Base-by-base conservation (phyloP, 2,113 vertebrate genomes). In the Strix aluco region DNA sequence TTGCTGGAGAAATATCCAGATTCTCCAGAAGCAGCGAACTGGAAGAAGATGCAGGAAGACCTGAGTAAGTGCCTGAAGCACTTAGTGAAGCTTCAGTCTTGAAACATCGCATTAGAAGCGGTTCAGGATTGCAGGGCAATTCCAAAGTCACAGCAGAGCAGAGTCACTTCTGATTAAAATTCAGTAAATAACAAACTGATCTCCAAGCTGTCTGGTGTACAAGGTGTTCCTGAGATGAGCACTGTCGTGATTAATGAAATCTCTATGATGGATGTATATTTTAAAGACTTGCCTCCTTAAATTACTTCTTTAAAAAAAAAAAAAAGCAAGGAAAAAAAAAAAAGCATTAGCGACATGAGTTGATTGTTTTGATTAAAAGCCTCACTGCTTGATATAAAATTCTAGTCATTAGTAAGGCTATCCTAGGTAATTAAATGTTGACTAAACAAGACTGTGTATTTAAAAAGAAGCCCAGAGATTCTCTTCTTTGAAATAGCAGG, bases 11-110 rank as follows among this genome's bases (percentile, higher is more conserved):
- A 99, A 92, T 99, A 99, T 47, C 99, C 99, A 3, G 98, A 99
- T 71, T 99, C 99, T 44, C 99, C 99, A 14, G 99, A 99, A 97
- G 98, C 98, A 27, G 98, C 98, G 67, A 98, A 94, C 72, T 99
- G 99, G 99, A 99, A 98, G 96, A 98, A 98, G 94, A 99, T 99
- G 97, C 98, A 99, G 83, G 98, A 99, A 21, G 99, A 99, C 52
- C 98, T 99, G 72, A 99, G 99, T 99, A 98, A 96, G 98, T 98
- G 82, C 89, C 95, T 55, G 59, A 44, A 44, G 59, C 77, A 15
- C 54, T 34, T 81, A 29, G 49, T 14, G 84, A 36, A 78, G 78
- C 42, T 90, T 75, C 92, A 80, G 92, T 82, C 92, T 77, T 3
- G 47, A 65, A 26, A 32, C 58, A 80, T 83, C 67, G 20, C 18